phyloP scores from a whole-genome alignment of 2,113 vertebrate genomes.

The Dasyornis broadbenti region DNA sequence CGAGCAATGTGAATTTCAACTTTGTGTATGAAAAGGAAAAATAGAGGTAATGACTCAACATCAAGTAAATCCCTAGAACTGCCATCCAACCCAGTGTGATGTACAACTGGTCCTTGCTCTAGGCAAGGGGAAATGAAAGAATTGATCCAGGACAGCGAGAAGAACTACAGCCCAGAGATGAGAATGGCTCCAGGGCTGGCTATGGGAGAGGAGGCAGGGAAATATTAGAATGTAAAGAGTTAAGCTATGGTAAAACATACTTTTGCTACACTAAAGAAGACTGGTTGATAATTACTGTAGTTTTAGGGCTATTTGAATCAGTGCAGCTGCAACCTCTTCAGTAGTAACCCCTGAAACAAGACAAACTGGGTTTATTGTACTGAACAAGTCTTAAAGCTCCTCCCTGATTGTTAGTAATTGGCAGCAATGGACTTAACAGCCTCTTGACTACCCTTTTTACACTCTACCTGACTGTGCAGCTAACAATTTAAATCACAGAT shows the following conservation, averaged over 20 bases:
- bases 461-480: constrained; percentile 92
- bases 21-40: background rate
- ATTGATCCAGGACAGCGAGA: background rate
- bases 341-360: constrained; percentile 89
- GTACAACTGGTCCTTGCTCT: background rate
- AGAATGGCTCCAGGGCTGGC: constrained; percentile 12
- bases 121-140: background rate
- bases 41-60: background rate
- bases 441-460: constrained; percentile 90
- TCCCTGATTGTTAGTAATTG: constrained; percentile 97
- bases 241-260: constrained; percentile 85
- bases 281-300: constrained; percentile 95
- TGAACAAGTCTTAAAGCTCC: constrained; percentile 87
- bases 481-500: constrained; percentile 89
- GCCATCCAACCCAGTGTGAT: background rate
- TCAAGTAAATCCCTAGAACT: background rate
- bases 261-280: constrained; percentile 87
- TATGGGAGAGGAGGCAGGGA: background rate
- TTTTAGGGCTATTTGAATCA: constrained; percentile 85
- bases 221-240: constrained; percentile 75
- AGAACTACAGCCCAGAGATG: background rate
- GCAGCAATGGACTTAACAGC: constrained; percentile 93
- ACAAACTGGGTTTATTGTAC: constrained; percentile 91
- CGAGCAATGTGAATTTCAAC: background rate
- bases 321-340: constrained; percentile 99